A percentile compares a stretch with the other conserved stretches of the same genome.
Evolutionary conservation across 1,140 invertebrate genomes (phyloP).

Genomic region (Lucilia cuprina): DNA sequence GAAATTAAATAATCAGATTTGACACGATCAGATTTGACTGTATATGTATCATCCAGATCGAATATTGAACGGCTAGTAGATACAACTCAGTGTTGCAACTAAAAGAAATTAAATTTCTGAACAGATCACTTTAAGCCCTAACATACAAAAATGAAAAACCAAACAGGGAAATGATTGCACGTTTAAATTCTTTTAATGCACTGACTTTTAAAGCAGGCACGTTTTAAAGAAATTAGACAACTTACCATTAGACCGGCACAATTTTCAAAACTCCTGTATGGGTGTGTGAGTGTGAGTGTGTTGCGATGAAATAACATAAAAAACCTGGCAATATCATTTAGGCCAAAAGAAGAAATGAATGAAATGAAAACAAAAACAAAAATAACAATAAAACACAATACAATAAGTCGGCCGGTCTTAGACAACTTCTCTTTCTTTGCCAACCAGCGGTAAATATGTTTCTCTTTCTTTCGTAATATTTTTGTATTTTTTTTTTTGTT

Average conservation of each 20-base stretch:
- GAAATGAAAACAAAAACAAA: not conserved
- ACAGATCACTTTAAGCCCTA: no score
- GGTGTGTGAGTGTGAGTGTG: not conserved
- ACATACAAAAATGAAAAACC: no score
- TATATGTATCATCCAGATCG: no score
- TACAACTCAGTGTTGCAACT: no score
- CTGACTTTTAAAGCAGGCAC: not conserved
- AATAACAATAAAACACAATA: not conserved
- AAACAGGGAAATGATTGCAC: no score
- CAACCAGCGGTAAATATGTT: not conserved
- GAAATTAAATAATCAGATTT: no score
- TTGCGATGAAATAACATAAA: not conserved
- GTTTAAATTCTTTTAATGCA: not conserved
- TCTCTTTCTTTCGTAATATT: conserved; percentile 19
- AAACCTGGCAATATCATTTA: conserved; percentile 11
- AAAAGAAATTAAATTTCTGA: no score
- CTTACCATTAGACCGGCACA: not conserved
- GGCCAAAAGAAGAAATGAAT: conserved; percentile 12
- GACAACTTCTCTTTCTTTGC: not conserved
- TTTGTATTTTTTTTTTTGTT: conserved; percentile 1
- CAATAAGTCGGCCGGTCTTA: not conserved
- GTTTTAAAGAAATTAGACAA: not conserved
- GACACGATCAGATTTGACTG: no score
- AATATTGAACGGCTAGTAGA: no score
- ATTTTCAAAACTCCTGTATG: conserved; percentile 7